Base-by-base conservation (phyloP, 2,888 invertebrate genomes). In the Hedya salicella region DNA sequence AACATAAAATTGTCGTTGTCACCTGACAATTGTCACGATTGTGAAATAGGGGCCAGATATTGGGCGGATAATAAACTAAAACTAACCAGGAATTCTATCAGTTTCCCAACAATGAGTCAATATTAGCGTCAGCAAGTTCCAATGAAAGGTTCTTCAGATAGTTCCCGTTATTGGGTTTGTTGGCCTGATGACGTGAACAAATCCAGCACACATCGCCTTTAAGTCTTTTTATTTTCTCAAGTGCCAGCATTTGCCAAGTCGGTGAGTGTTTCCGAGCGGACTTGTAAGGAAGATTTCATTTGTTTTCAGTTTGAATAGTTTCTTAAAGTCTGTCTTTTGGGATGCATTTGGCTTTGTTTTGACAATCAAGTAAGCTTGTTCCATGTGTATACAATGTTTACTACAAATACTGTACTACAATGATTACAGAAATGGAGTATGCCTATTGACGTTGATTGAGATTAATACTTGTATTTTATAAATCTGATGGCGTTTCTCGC, bases 101-200 rank as follows among this genome's bases (percentile, higher is more conserved):
- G 46, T 49, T 14, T 48, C 48, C 21, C 19, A 39, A 60, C 14
- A 30, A 54, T 40, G 14, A 40, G 36, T 48, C 48, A 40, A 63
- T 56, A 62, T 44, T 42, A 13, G 32, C 39, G 56, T 63, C 54
- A 63, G 63, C 63, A 40, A 42, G 40, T 63, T 49, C 25, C 36
- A 11, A n/a, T n/a, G 39, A 40, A 40, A 39, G 46, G 53, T 16
- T 63, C 40, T 49, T 56, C 30, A 62, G 44, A 32, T 14, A 17
- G 39, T 62, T 16, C 19, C 16, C 39, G 30, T 32, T 63, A 63
- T 63, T 56, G 56, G 30, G 56, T 53, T 63, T 63, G 63, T 63
- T 63, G 49, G 56, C 19, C 48, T 63, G 56, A 63, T 56, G 49
- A 63, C 11, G 48, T 25, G 25, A n/a, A 9, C 25, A 39, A 53